Evolutionary conservation across 2,888 invertebrate species (phyloP).

Genomic region (Aphrophora alni): DNA sequence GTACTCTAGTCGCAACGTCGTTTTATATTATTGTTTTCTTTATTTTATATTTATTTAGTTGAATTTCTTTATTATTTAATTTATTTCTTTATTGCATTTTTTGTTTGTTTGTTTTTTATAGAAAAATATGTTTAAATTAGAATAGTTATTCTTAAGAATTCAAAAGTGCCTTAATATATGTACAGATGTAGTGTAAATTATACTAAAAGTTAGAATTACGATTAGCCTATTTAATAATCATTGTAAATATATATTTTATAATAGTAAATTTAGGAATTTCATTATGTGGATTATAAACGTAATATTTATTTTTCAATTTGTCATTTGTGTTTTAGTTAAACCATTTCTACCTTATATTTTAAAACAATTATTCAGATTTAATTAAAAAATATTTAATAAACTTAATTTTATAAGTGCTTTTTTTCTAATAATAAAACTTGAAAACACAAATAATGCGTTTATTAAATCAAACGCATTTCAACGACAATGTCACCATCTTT

Average conservation of each 20-base stretch:
- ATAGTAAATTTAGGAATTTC: neutral
- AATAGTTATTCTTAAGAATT: neutral
- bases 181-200: neutral
- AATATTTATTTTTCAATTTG: neutral
- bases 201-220: neutral
- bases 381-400: too few relatives aligned
- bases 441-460: too few relatives aligned
- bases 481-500: too few relatives aligned
- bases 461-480: too few relatives aligned
- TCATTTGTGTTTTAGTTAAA: neutral
- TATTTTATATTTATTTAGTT: neutral
- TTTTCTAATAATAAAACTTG: too few relatives aligned
- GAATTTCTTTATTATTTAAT: neutral
- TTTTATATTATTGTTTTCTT: neutral
- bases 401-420: too few relatives aligned
- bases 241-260: neutral
- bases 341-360: neutral
- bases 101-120: neutral
- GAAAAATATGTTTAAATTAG: neutral
- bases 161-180: neutral
- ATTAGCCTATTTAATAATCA: neutral
- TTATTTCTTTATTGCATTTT: neutral
- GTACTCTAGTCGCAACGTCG: neutral
- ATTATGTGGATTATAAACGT: neutral
- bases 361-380: neutral